Percentiles rank a stretch among this genome's conserved stretches.
Evolutionary conservation across 2,797 vertebrate genomes (phyloP).

Genomic region (Crocodylus rhombifer): DNA sequence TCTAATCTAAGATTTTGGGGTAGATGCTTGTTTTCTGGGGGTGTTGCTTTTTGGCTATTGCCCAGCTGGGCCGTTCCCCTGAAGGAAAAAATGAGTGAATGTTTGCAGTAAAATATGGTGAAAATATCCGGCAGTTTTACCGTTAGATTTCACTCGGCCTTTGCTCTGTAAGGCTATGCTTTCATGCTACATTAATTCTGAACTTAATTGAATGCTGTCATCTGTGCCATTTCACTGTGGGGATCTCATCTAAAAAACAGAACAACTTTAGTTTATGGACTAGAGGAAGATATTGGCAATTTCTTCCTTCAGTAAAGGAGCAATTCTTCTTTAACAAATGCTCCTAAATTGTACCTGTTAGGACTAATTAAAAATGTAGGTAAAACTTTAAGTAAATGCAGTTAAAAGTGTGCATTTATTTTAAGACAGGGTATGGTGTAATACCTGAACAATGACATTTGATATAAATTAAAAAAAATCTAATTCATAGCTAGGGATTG

Average conservation of each 20-base stretch:
- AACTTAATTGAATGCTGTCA: constrained; percentile 72
- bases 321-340: background rate
- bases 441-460: background rate
- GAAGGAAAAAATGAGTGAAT: constrained; percentile 53
- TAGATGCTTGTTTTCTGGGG: background rate
- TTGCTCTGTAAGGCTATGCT: background rate
- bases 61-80: constrained; percentile 7
- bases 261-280: constrained; percentile 21
- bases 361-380: background rate
- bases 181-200: constrained; percentile 75
- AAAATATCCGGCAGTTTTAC: constrained; percentile 52
- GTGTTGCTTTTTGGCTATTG: background rate
- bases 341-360: background rate
- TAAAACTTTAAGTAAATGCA: background rate
- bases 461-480: background rate
- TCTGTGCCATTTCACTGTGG: constrained; percentile 51
- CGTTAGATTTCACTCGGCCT: constrained; percentile 56
- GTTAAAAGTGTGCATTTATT: background rate
- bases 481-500: background rate
- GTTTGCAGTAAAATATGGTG: constrained; percentile 51
- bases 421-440: background rate
- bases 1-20: background rate
- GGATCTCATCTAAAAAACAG: constrained; percentile 28
- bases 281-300: background rate
- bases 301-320: constrained; percentile 25